These are phyloP conservation scores for Drosophila virilis DNA, from an alignment of 1,140 invertebrate species.

Conservation along the genomic window DNA sequence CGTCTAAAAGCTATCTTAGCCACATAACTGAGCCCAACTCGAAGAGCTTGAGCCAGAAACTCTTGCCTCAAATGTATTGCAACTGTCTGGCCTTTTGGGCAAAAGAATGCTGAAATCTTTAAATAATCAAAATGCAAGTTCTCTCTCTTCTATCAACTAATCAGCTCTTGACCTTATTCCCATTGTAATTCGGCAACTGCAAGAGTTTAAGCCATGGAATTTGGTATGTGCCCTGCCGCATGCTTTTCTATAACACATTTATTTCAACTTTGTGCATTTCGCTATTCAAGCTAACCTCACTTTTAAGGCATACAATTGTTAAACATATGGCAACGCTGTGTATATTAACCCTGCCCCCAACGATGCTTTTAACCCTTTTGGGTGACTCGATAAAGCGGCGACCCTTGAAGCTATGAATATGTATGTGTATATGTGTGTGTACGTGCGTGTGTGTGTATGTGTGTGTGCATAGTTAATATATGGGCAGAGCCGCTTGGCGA, in stretches of 20 bases:
- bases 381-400: not conserved
- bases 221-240: not conserved
- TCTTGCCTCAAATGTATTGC: not conserved
- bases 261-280: too few relatives aligned
- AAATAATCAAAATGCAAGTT: not conserved
- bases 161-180: too few relatives aligned
- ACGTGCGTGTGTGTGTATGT: not conserved
- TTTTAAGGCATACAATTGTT: slow-evolving; percentile 1
- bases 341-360: not conserved
- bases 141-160: too few relatives aligned
- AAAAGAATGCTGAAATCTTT: not conserved
- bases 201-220: not conserved
- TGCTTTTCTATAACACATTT: too few relatives aligned
- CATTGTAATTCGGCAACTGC: not conserved
- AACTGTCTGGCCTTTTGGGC: not conserved
- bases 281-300: not conserved
- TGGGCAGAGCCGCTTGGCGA: slow-evolving; percentile 69
- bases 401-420: slow-evolving; percentile 8
- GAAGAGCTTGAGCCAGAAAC: too few relatives aligned
- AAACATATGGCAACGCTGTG: not conserved
- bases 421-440: not conserved
- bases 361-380: slow-evolving; percentile 13
- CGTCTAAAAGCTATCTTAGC: not conserved
- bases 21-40: too few relatives aligned
- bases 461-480: slow-evolving; percentile 36